Evolutionary conservation across 2,113 vertebrate species (phyloP).

Genomic region (Bombycilla garrulus): DNA sequence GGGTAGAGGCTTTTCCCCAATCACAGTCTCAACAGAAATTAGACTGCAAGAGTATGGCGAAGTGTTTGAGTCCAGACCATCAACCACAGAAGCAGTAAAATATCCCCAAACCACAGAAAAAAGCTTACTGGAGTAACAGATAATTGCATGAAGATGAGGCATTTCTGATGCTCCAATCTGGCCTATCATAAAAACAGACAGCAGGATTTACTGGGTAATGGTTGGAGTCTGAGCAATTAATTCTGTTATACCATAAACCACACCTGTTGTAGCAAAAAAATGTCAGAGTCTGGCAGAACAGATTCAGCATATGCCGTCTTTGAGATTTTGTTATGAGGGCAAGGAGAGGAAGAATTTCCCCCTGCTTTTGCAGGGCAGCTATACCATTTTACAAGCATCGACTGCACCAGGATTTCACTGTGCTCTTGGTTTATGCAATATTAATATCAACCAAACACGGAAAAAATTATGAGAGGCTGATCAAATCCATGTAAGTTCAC

Average conservation of each 20-base stretch:
- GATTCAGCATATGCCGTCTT: background rate
- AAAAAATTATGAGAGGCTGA: background rate
- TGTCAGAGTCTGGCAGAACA: background rate
- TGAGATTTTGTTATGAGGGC: background rate
- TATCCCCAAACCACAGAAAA: background rate
- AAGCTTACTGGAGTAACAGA: background rate
- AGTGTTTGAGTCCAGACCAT: background rate
- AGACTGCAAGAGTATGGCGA: background rate
- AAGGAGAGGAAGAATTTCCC: background rate
- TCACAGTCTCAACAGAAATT: background rate
- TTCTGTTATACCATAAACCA: background rate
- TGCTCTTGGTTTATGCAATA: background rate
- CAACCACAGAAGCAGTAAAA: background rate
- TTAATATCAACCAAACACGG: background rate
- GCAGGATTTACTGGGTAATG: background rate
- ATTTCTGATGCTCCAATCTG: background rate
- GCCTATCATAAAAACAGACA: constrained; percentile 6
- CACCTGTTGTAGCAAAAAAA: background rate
- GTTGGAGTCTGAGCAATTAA: background rate
- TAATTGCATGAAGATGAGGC: background rate
- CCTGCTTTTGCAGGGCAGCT: background rate
- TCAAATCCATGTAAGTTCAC: background rate
- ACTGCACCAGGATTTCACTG: background rate
- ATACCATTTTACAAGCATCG: background rate
- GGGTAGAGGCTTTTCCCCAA: background rate